Conservation (phyloP, 2,888 invertebrate genomes). For the Prostheceraeus crozeri region DNA sequence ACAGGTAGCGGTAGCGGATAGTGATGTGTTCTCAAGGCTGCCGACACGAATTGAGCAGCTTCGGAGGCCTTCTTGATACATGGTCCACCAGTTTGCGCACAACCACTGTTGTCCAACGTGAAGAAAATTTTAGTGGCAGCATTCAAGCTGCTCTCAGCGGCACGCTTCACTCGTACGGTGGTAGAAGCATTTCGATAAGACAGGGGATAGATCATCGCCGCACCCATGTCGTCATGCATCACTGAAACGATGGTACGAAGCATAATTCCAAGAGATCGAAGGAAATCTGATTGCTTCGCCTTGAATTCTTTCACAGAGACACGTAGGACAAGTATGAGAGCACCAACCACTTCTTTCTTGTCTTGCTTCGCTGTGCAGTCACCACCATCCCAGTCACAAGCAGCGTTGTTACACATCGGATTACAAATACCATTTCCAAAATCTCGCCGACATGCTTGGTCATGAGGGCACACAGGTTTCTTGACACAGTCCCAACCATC, state of each 20-base stretch:
- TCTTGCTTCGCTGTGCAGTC: constrained; percentile 14
- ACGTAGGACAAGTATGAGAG: constrained; percentile 4
- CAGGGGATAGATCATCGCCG: constrained; percentile 2
- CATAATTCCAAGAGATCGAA: constrained; percentile 6
- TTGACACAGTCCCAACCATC: constrained; percentile 37
- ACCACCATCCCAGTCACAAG: constrained; percentile 30
- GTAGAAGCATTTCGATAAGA: too few species aligned
- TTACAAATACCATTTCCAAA: constrained; percentile 27
- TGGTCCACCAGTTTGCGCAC: too few species aligned
- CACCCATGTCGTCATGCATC: background rate
- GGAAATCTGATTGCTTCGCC: constrained; percentile 1
- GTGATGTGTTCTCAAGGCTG: too few species aligned
- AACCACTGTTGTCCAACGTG: too few species aligned
- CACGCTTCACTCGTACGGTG: too few species aligned
- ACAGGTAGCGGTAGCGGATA: too few species aligned
- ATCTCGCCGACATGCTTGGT: background rate
- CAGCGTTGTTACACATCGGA: constrained; percentile 13
- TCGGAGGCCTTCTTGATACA: too few species aligned
- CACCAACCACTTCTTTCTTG: background rate
- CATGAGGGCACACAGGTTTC: background rate
- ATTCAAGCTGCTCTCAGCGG: too few species aligned
- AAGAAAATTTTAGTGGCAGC: too few species aligned
- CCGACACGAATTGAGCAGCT: too few species aligned
- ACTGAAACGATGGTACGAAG: constrained; percentile 8
- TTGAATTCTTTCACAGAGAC: constrained; percentile 9